A percentile compares a stretch with the other conserved stretches of the same genome.
These are phyloP conservation scores for Agapostemon virescens DNA, from an alignment of 2,888 invertebrate genomes.

Conservation along the genomic window DNA sequence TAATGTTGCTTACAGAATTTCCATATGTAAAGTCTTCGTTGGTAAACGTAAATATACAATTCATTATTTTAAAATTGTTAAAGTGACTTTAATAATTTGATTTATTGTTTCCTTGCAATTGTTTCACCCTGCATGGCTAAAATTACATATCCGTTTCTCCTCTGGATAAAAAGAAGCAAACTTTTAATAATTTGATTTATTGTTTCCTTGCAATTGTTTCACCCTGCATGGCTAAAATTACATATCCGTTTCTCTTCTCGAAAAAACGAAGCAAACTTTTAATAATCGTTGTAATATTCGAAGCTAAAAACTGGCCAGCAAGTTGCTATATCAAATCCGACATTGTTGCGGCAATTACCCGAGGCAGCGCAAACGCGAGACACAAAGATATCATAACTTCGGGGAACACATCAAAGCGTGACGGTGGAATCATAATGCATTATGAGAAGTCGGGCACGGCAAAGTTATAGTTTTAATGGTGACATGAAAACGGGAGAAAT, in stretches of 20 bases:
- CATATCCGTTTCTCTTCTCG: not conserved
- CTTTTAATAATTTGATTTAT: too few relatives aligned
- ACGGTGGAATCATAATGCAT: slow-evolving; percentile 72
- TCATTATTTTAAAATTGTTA: too few relatives aligned
- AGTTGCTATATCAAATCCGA: slow-evolving; percentile 42
- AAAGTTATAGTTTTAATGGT: slow-evolving; percentile 75
- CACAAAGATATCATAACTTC: slow-evolving; percentile 74
- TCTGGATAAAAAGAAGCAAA: too few relatives aligned
- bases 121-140: too few relatives aligned
- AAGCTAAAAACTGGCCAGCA: slow-evolving; percentile 60
- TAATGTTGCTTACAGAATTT: too few relatives aligned
- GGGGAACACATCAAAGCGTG: slow-evolving; percentile 72
- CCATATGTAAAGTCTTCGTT: too few relatives aligned
- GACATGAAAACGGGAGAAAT: slow-evolving; percentile 71
- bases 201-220: too few relatives aligned
- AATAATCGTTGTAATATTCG: slow-evolving; percentile 59
- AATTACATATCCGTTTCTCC: too few relatives aligned
- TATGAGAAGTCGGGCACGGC: slow-evolving; percentile 68
- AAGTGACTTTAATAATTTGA: too few relatives aligned
- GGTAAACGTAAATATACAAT: too few relatives aligned
- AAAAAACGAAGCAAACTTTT: not conserved
- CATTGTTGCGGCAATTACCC: slow-evolving; percentile 31
- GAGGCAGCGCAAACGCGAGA: slow-evolving; percentile 50
- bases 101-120: too few relatives aligned
- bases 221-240: not conserved